phyloP scores from a whole-genome alignment of 2,888 invertebrate species.

The Cantharis flavilabris region DNA sequence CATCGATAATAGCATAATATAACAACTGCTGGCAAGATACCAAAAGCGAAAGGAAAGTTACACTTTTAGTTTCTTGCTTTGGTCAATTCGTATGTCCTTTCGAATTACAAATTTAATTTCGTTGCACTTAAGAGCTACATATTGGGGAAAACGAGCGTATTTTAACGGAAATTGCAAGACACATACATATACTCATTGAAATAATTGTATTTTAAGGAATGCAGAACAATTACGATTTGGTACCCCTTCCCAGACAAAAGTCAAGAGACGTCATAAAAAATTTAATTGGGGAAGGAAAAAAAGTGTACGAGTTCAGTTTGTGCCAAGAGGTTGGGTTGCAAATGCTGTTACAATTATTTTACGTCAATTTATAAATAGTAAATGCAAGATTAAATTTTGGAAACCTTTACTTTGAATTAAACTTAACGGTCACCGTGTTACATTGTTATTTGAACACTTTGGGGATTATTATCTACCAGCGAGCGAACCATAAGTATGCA shows the following conservation, averaged over 20 bases:
- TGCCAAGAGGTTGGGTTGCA: background rate
- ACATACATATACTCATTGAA: background rate
- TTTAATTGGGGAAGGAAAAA: background rate
- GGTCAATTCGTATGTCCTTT: background rate
- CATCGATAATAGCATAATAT: background rate
- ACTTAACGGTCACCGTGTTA: conserved; percentile 27
- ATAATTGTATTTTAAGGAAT: background rate
- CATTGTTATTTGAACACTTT: conserved; percentile 29
- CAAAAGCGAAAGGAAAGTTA: background rate
- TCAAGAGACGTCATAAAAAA: background rate
- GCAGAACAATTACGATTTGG: background rate
- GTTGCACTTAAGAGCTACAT: background rate
- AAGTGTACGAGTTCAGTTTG: background rate
- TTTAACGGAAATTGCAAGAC: background rate
- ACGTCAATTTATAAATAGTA: background rate
- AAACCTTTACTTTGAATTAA: conserved; percentile 28
- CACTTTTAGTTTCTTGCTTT: background rate
- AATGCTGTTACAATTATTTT: background rate
- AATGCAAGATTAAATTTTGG: conserved; percentile 18
- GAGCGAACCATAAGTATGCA: conserved; percentile 28
- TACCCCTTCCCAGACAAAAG: background rate
- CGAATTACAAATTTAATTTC: background rate
- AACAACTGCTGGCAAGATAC: background rate
- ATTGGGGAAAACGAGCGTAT: background rate
- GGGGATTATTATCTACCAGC: conserved; percentile 28